phyloP scores from a whole-genome alignment of 2,797 vertebrate species.

The Ceyx erithaca region DNA sequence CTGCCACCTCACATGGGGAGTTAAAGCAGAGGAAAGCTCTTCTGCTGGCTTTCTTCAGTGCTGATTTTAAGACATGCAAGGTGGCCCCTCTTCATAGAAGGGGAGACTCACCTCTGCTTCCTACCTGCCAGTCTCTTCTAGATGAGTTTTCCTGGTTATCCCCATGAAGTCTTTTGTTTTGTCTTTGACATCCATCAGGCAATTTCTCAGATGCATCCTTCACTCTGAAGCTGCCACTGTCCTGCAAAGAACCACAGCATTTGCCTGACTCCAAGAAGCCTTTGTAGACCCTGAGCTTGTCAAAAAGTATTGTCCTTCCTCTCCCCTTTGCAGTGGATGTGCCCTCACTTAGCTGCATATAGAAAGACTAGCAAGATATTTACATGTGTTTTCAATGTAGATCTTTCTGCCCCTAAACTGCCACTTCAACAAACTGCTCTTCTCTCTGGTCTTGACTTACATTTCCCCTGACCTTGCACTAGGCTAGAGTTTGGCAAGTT shows the following conservation, averaged over 20 bases:
- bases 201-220: neutral
- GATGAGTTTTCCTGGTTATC: neutral
- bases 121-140: neutral
- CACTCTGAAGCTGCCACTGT: neutral
- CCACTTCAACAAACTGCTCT: slow-evolving; percentile 31
- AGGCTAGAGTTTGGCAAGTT: slow-evolving; percentile 25
- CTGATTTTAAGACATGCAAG: neutral
- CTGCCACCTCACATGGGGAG: neutral
- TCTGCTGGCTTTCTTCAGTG: neutral
- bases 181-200: neutral
- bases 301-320: neutral
- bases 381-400: slow-evolving; percentile 17
- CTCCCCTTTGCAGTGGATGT: neutral
- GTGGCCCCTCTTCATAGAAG: neutral
- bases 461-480: slow-evolving; percentile 9
- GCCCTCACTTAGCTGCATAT: slow-evolving; percentile 1
- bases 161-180: neutral
- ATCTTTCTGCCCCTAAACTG: slow-evolving; percentile 35
- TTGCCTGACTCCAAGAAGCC: slow-evolving; percentile 15
- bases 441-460: slow-evolving; percentile 5
- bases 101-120: neutral
- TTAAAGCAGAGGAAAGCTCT: neutral
- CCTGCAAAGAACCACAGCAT: neutral
- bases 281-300: neutral
- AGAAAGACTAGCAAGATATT: slow-evolving; percentile 29